Evolutionary conservation across 2,797 vertebrate genomes (phyloP), one percentile per base, ranked within the genome.

Genomic region (Chiropotes sagulatus): DNA sequence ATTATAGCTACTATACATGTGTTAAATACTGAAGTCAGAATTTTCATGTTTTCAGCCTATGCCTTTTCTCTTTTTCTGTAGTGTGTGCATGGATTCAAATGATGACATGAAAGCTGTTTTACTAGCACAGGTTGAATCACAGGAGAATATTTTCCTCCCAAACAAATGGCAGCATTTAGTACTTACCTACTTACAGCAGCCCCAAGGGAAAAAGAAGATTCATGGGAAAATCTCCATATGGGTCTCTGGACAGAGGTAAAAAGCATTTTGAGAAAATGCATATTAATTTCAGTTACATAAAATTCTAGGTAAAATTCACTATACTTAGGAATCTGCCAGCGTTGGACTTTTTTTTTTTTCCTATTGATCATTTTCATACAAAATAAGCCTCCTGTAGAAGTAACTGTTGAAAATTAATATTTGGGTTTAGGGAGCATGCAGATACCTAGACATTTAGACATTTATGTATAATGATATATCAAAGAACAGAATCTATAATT

Each of bases 231-330:
- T 99, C 94, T 98, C 98, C 17, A 98, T 99, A 10, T 99, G 99
- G 99, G 98, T 99, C 93, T 99, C 99, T 95, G 99, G 99, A 95
- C 99, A 99, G 98, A 99, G 99, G 99, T 99, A 98, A 15, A 93
- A 80, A 81, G 28, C 28, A 12, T 52, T 92, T 88, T 88, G 76
- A 50, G 33, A 73, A 86, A 97, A 70, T 26, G 48, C 39, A 22
- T 78, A 19, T 52, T 89, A 67, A 93, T 50, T 50, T 86, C 46
- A 67, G 28, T 84, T n/a, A 57, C 7, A 85, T 58, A 76, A 93
- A 79, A 92, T 52, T 80, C 10, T 24, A 75, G 13, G 48, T 76
- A 64, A 76, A 81, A 73, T 88, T 58, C 70, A 75, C 39, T 78
- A 0, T 64, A 7, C 93, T 24, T n/a, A 90, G 41, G 44, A 91